Evolutionary conservation across 23 tunicate species (phyloP).

Genomic region (Botrylloides violaceus): DNA sequence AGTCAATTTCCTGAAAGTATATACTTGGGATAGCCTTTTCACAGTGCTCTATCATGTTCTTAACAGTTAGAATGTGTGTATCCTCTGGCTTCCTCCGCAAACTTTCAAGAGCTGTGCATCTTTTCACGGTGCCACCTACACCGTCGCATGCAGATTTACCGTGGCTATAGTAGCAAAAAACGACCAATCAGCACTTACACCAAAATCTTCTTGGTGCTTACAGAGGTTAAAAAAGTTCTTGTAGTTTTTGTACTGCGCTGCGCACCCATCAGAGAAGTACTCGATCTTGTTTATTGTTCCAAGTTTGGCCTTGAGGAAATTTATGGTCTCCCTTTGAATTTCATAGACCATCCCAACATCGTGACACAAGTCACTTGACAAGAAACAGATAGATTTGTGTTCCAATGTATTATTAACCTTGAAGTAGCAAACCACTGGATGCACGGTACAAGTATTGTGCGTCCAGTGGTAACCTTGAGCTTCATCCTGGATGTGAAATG

Average conservation of each 20-base stretch:
- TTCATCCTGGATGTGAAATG: too few relatives aligned
- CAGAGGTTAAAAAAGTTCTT: constrained; percentile 30
- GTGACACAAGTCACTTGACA: constrained; percentile 30
- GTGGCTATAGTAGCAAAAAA: constrained; percentile 43
- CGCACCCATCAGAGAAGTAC: constrained; percentile 41
- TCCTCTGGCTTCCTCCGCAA: neutral
- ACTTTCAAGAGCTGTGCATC: neutral
- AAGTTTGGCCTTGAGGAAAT: constrained; percentile 19
- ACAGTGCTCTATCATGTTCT: neutral
- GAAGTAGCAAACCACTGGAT: constrained; percentile 37
- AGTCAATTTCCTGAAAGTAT: too few relatives aligned
- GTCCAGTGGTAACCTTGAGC: constrained; percentile 40
- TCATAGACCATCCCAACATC: constrained; percentile 29
- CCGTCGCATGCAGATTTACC: constrained; percentile 17
- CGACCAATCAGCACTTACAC: constrained; percentile 22
- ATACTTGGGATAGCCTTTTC: neutral
- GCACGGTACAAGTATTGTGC: constrained; percentile 22
- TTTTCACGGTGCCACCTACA: neutral
- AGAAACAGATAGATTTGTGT: constrained; percentile 17
- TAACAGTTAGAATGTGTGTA: neutral
- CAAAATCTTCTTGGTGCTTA: constrained; percentile 33
- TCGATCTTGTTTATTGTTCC: constrained; percentile 9
- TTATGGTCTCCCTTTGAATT: constrained; percentile 28
- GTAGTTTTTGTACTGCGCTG: constrained; percentile 46
- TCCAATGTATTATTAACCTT: constrained; percentile 4